Evolutionary conservation across 2,888 invertebrate genomes (phyloP), one percentile per base, ranked within the genome.

Genomic region (Tetropium fuscum): DNA sequence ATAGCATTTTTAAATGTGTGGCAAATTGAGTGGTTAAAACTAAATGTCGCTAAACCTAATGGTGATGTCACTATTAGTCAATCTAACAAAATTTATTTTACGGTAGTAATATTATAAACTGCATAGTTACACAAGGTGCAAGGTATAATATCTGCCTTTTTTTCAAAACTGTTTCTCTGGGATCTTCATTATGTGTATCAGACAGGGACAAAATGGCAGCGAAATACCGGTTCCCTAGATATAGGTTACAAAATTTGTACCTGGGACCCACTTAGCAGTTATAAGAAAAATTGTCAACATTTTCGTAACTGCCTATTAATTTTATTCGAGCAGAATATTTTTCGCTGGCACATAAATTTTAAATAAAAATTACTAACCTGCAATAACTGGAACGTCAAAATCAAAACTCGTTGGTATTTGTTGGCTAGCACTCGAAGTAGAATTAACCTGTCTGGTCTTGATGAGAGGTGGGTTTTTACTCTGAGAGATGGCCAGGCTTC

Each of bases 391-490:
- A 19, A 84, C 83, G 68, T 83, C 83, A 60, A 83, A 81, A 70
- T 84, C 84, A 63, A 82, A 79, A 72, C 81, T 81, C 40, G 79
- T 68, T 6, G 80, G 79, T 57, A 76, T 70, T 61, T 78, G 79
- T 43, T 77, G 76, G 20, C 76, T 72, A 36, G 74, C 71, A 43
- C 73, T 75, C 10, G 76, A 71, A 56, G 85, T 82, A 16, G 88
- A 86, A 72, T 86, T 87, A 41, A 92, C 88, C 76, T 92, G 91
- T 45, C 92, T 87, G 72, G 92, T 92, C 81, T 94, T 94, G 47
- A 90, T 84, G 51, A 95, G 84, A 5, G 93, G 94, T 58, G 94
- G 94, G 79, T 93, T 89, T 76, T 92, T 90, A 73, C 87, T 87
- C 72, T 89, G 87, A 13, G 91, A 91, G 75, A 92, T 89, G 30